A percentile compares a stretch with the other conserved stretches of the same genome.
These are phyloP conservation scores for Erebia palarica DNA, from an alignment of 2,888 invertebrate genomes.

Conservation along the genomic window DNA sequence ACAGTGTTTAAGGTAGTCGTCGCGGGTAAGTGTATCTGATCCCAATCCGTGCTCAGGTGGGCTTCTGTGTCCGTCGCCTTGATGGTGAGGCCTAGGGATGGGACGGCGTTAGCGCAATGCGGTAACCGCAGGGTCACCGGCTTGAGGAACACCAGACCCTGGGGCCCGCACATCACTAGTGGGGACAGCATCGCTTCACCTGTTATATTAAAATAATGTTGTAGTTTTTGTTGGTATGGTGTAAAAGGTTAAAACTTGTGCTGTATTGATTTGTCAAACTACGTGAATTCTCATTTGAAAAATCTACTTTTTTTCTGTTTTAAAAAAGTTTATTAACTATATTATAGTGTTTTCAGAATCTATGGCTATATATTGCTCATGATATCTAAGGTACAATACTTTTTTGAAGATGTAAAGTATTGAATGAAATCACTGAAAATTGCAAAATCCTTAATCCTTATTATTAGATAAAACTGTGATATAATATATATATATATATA, in stretches of 20 bases:
- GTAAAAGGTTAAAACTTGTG: slow-evolving; percentile 9
- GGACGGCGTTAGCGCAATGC: slow-evolving; percentile 90
- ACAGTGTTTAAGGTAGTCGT: slow-evolving; percentile 93
- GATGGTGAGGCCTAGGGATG: slow-evolving; percentile 88
- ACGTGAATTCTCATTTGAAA: not conserved
- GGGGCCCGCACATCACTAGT: slow-evolving; percentile 98
- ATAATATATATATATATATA: no score
- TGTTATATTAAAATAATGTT: slow-evolving; percentile 56
- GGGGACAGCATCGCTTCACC: slow-evolving; percentile 97
- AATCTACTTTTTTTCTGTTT: not conserved
- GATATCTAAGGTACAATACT: no score
- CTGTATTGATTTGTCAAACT: not conserved
- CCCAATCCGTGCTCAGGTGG: slow-evolving; percentile 92
- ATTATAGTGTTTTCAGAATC: no score
- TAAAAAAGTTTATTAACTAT: not conserved
- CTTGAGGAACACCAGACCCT: slow-evolving; percentile 92
- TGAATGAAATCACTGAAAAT: not conserved
- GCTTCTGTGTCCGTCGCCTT: slow-evolving; percentile 92
- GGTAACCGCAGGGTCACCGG: slow-evolving; percentile 96
- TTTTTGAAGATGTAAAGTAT: not conserved
- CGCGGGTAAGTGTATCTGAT: slow-evolving; percentile 91
- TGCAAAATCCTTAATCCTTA: not conserved
- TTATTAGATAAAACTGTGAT: not conserved
- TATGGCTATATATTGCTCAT: no score
- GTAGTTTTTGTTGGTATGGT: not conserved